Evolutionary conservation across 1,140 invertebrate species (phyloP).

Genomic region (Pseudoatta argentina): DNA sequence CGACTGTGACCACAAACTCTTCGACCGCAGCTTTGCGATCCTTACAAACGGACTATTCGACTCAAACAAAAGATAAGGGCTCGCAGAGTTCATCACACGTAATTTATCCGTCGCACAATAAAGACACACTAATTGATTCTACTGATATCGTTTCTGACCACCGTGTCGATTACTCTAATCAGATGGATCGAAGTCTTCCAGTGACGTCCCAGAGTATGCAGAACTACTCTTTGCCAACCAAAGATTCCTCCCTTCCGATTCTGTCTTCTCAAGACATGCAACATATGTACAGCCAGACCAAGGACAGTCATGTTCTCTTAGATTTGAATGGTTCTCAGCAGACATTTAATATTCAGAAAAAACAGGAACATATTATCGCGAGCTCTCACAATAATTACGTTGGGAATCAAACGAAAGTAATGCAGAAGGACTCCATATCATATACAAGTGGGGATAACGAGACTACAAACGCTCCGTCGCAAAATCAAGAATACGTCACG

Average conservation of each 20-base stretch:
- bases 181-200: constrained; percentile 69
- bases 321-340: constrained; percentile 57
- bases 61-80: constrained; percentile 69
- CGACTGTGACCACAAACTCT: constrained; percentile 54
- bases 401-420: constrained; percentile 61
- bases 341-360: constrained; percentile 60
- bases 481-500: constrained; percentile 59
- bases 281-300: constrained; percentile 64
- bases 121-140: constrained; percentile 60
- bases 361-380: constrained; percentile 65
- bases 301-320: constrained; percentile 63
- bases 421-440: constrained; percentile 62
- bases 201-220: constrained; percentile 73
- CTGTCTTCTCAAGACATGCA: constrained; percentile 68
- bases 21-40: constrained; percentile 62
- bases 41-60: constrained; percentile 67
- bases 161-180: constrained; percentile 60
- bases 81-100: constrained; percentile 56
- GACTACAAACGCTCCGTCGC: neutral
- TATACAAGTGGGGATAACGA: constrained; percentile 33
- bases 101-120: constrained; percentile 67
- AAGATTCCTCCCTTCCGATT: constrained; percentile 65
- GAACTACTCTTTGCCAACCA: constrained; percentile 67
- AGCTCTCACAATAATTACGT: constrained; percentile 65
- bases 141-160: constrained; percentile 55